Base-by-base conservation (phyloP, 2,113 vertebrate genomes). In the Zosterops borbonicus region DNA sequence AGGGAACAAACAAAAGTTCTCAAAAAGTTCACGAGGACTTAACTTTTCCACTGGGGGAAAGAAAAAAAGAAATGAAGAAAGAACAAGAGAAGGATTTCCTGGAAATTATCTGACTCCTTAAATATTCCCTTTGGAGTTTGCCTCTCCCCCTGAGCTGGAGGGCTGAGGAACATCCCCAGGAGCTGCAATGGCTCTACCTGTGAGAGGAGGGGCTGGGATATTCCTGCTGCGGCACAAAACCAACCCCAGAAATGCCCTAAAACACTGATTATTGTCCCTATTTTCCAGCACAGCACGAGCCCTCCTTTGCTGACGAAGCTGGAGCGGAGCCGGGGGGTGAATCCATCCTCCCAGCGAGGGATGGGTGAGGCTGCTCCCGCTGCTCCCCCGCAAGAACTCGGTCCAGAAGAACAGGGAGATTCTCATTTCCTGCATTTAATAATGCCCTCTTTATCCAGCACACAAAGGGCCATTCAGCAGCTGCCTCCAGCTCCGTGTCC, bases 401-500 rank as follows among this genome's bases (percentile, higher is more conserved):
- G 6, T 5, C 39, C 33, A 14, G 52, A 4, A 19, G n/a, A 52
- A 9, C 44, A 16, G 39, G 17, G 31, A 52, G 6, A 31, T 14
- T 31, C 55, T 58, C 62, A 10, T 47, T 85, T 56, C 23, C 49
- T 17, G 5, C 28, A 1, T 14, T 35, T 8, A 11, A 91, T 39
- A 96, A 92, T 47, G 68, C 14, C 24, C 11, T 25, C 77, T 92
- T 92, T 89, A 67, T 95, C 47, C 60, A 39, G 71, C 52, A 2
- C 79, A 94, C 92, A 93, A 81, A 83, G 87, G n/a, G 46, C 50
- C 69, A 63, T 91, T 91, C 60, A 94, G 31, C 83, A 67, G 87
- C 62, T 2, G 35, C 76, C 52, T 39, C 47, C 58, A 63, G 75
- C 0, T 0, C 33, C 2, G 0, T 8, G 16, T 14, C 76, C 80